Conservation (phyloP, 2,888 invertebrate species). For the Ectemnius lituratus region DNA sequence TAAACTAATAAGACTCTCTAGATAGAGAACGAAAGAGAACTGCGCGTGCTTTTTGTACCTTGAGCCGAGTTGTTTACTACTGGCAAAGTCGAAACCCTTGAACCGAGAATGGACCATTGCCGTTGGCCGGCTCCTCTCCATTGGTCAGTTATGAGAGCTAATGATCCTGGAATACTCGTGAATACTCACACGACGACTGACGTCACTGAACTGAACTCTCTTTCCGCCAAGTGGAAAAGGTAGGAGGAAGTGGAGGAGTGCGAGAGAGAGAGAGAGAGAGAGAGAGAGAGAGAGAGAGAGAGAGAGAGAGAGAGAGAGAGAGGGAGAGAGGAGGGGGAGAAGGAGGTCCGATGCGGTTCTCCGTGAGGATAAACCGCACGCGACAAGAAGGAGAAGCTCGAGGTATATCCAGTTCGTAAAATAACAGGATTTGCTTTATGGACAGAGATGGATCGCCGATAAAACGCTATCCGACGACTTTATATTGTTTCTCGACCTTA, state of each 20-base stretch:
- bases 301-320: not conserved
- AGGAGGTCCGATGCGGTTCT: slow-evolving; percentile 11
- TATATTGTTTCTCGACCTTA: slow-evolving; percentile 1
- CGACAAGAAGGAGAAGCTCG: slow-evolving; percentile 12
- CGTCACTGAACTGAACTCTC: not conserved
- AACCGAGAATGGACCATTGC: too few species aligned
- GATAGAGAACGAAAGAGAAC: not conserved
- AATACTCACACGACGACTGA: not conserved
- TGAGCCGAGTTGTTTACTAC: too few species aligned
- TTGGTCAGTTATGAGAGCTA: too few species aligned
- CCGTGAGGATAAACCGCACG: slow-evolving; percentile 27
- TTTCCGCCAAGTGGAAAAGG: too few species aligned
- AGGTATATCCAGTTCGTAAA: slow-evolving; percentile 20
- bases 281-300: slow-evolving; percentile 2
- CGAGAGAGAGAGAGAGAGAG: slow-evolving; percentile 7
- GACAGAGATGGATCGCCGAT: slow-evolving; percentile 38
- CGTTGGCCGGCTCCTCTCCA: too few species aligned
- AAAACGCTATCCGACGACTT: slow-evolving; percentile 24
- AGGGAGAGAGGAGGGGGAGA: slow-evolving; percentile 2
- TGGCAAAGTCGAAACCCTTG: too few species aligned
- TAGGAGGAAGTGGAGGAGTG: slow-evolving; percentile 10
- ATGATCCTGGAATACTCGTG: too few species aligned
- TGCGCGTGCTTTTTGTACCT: too few species aligned
- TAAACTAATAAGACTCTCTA: not conserved
- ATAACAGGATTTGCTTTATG: slow-evolving; percentile 38